Evolutionary conservation across 1,140 invertebrate genomes (phyloP).

Genomic region (Caerostris extrusa): DNA sequence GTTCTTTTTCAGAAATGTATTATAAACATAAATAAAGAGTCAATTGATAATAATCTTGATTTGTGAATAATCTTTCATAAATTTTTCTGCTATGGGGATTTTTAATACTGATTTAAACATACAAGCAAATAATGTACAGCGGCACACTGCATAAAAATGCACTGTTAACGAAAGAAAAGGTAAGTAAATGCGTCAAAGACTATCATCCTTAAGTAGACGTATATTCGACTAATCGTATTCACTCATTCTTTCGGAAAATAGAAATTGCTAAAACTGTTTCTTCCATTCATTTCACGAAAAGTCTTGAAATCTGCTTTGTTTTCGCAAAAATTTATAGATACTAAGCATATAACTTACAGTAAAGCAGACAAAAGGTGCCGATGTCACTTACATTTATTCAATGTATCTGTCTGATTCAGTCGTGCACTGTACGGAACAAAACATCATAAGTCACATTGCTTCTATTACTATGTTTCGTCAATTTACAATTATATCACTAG

Average conservation of each 20-base stretch:
- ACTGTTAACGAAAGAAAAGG: no score
- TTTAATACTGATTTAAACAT: no score
- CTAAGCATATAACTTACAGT: background rate
- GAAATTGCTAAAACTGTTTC: background rate
- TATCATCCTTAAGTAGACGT: background rate
- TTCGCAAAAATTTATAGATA: background rate
- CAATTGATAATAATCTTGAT: no score
- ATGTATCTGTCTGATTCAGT: background rate
- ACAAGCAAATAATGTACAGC: no score
- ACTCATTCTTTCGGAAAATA: background rate
- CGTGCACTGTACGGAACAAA: background rate
- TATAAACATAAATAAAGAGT: no score
- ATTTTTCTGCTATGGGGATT: no score
- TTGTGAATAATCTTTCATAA: no score
- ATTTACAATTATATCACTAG: no score
- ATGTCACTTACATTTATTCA: background rate
- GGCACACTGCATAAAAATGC: no score
- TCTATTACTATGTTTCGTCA: background rate
- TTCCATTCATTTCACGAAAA: background rate
- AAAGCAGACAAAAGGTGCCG: background rate
- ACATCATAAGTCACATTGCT: background rate
- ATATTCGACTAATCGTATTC: background rate
- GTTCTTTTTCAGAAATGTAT: no score
- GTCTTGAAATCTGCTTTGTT: background rate
- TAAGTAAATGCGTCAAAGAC: background rate